Base-by-base conservation (phyloP, 2,113 vertebrate genomes). In the Lophius piscatorius region DNA sequence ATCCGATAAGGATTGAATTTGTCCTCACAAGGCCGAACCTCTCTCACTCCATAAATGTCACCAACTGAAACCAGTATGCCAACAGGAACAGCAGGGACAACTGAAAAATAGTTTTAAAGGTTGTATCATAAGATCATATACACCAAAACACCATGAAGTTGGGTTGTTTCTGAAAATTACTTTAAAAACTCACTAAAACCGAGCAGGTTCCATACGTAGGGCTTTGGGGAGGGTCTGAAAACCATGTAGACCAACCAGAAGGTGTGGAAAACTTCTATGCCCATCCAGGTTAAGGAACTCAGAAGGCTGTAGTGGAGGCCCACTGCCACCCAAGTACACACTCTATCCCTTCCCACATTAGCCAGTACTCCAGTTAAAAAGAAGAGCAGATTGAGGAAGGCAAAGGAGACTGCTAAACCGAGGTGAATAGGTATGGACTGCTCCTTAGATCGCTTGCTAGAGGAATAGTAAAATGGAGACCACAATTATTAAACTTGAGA, bases 271-370 rank as follows among this genome's bases (percentile, higher is more conserved):
- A 91, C 76, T 42, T 92, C 87, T 0, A 92, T 73, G 22, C 73
- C 89, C 91, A 93, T 93, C 92, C 92, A 93, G 56, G 66, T 58
- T 14, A 92, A 78, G 40, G 88, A 81, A 67, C 86, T 84, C 29
- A 93, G 88, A 23, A 92, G 65, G 24, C 71, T 26, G 4, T 92
- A 93, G 77, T 93, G 92, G 35, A 92, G 84, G 5, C 29, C 5
- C 0, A 81, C 71, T 2, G 69, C 92, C 10, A 89, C 62, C 47
- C 66, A 74, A 7, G 0, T 0, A 12, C 92, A 93, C 56, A 88
- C 0, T 0, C 10, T 1, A 8, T 78, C 31, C 2, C 58, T 55
- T 3, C 17, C 84, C 5, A 77, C 38, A 5, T 91, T 92, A 23
- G 88, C 91, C 55, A 92, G 26, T 5, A 85, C 48, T 3, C 85